phyloP scores from a whole-genome alignment of 1,140 invertebrate genomes.

The Achatina immaculata region DNA sequence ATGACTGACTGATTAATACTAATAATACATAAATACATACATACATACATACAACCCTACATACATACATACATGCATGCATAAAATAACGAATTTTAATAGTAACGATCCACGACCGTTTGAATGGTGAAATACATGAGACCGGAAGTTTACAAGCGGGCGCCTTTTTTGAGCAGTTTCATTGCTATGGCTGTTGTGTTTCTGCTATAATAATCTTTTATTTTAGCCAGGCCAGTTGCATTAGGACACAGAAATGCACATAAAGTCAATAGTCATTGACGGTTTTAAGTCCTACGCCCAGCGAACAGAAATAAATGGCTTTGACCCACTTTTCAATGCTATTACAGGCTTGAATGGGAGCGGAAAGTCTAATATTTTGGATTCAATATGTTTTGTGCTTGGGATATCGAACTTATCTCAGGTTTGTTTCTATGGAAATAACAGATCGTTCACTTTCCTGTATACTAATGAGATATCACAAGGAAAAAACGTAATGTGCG shows the following conservation, averaged over 20 bases:
- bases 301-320: conserved; percentile 91
- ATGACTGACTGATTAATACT: too few relatives aligned
- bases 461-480: background rate
- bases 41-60: too few relatives aligned
- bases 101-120: too few relatives aligned
- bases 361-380: conserved; percentile 98
- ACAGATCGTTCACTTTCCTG: background rate
- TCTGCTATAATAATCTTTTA: too few relatives aligned
- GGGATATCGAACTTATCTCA: conserved; percentile 95
- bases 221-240: too few relatives aligned
- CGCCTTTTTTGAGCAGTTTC: conserved; percentile 21
- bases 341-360: conserved; percentile 98
- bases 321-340: conserved; percentile 96
- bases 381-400: conserved; percentile 97
- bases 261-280: conserved; percentile 94
- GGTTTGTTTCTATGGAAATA: conserved; percentile 74
- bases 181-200: too few relatives aligned
- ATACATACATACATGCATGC: too few relatives aligned
- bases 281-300: conserved; percentile 99
- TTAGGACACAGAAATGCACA: conserved; percentile 87
- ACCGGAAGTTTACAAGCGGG: conserved; percentile 32
- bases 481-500: too few relatives aligned
- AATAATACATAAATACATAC: too few relatives aligned
- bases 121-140: too few relatives aligned
- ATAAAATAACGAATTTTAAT: too few relatives aligned